Evolutionary conservation across 2,888 invertebrate species (phyloP), one percentile per base, ranked within the genome.

Genomic region (Caenorhabditis imperialis): DNA sequence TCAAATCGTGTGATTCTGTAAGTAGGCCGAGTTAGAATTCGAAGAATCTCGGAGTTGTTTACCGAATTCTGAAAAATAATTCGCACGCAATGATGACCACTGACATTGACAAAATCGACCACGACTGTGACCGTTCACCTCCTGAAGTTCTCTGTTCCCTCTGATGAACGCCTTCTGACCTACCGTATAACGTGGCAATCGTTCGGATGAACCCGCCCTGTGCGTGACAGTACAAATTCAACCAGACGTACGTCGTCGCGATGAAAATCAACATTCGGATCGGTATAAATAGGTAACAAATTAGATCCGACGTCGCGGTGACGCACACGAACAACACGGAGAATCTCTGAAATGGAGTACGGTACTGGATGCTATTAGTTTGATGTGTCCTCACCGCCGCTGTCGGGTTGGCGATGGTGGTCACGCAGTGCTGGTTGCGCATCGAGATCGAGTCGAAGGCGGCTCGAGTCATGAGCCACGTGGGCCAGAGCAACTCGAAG

Each of bases 401-500:
- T 20, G 78, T 54, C 10, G 69, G 70, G 53, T 71, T 78, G 42
- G 78, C 71, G 22, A 78, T 53, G 3, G 75, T 74, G 23, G 73
- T 47, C 33, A 79, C 61, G 40, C 75, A 51, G 42, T 69, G 74
- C 14, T 97, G 96, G 91, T 96, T 96, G 27, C 57, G 37, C 91
- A 95, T 97, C 91, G 95, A 95, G 90, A 94, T 96, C 84, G 96
- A 95, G 91, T 97, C 96, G 90, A 96, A 94, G 86, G 96, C 93
- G 89, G 95, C 95, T 90, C 96, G 92, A 84, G 96, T 91, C 88
- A 98, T 92, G 88, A 98, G 92, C 94, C 96, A 97, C 91, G 97
- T 95, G 60, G 98, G 97, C 96, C 96, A 98, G 89, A 98, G 92
- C 91, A 96, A 96, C 91, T 98, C 98, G 91, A 98, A 96, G 88